These are phyloP conservation scores for Tiphia femorata DNA, from an alignment of 2,888 invertebrate species.

Conservation along the genomic window DNA sequence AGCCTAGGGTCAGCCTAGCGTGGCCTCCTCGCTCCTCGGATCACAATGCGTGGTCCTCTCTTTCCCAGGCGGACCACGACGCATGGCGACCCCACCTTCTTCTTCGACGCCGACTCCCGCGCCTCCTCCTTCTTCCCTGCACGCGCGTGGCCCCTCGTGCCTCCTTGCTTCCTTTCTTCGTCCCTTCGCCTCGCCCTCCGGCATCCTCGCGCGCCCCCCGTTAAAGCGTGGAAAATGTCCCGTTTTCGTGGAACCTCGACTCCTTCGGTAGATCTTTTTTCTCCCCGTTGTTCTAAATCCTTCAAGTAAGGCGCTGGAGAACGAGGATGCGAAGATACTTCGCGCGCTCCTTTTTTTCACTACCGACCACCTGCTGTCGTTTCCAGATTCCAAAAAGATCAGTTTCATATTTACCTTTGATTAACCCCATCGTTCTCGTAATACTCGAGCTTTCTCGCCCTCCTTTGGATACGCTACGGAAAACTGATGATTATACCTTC, in stretches of 20 bases:
- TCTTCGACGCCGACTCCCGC: slow-evolving; percentile 32
- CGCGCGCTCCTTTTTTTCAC: not conserved
- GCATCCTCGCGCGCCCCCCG: not conserved
- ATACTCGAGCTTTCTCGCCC: no score
- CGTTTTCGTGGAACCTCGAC: not conserved
- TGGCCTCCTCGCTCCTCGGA: slow-evolving; percentile 61
- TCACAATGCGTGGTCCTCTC: slow-evolving; percentile 62
- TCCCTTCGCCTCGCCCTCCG: not conserved
- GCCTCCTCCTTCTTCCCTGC: slow-evolving; percentile 25
- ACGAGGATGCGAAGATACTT: no score
- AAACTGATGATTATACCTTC: no score
- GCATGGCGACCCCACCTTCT: slow-evolving; percentile 66
- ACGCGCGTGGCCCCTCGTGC: no score
- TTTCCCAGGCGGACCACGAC: slow-evolving; percentile 68
- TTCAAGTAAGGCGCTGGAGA: not conserved
- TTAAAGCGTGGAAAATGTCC: not conserved
- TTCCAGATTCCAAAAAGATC: no score
- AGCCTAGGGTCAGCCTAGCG: slow-evolving; percentile 67
- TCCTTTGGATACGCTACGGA: no score
- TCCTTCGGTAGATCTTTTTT: not conserved
- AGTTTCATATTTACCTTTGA: no score
- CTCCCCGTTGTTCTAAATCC: not conserved
- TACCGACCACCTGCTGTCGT: no score
- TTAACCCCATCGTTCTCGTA: no score
- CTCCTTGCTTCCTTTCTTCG: not conserved